Evolutionary conservation across 2,797 vertebrate genomes (phyloP), one percentile per base, ranked within the genome.

Genomic region (Acanthurus lineatus): DNA sequence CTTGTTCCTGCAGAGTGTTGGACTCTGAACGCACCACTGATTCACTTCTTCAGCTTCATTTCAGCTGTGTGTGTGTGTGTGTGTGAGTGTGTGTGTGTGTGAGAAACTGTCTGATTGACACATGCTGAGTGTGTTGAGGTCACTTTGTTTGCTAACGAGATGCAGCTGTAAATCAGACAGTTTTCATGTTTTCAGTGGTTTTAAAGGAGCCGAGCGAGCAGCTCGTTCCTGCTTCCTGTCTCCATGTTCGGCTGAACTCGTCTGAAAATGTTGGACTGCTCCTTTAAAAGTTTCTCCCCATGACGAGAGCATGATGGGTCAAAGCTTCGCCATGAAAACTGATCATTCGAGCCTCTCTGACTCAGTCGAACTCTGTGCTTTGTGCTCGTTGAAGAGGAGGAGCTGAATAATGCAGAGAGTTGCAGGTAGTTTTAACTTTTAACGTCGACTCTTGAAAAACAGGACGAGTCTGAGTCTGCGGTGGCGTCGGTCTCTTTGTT

Each of bases 21-120:
- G 45, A 48, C 45, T 48, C 61, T 49, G 38, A 60, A 60, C 58
- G 58, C 59, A 61, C 20, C 59, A 44, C 20, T 64, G 47, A 49
- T 19, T 45, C 59, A 25, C 42, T 9, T 49, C 47, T 20, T 35
- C 47, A 49, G 9, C 38, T 40, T 40, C 45, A 48, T 2, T 9
- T 53, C 52, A 53, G 20, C 9, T 53, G 25, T 56, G 22, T 32
- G 25, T 56, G 9, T 22, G 14, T 28, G 60, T 62, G 59, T 10
- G 20, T 17, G n/a, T 20, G 38, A 22, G 58, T 60, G 38, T 60
- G n/a, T 42, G 40, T 45, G 58, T 61, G 40, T 22, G n/a, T 40
- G 11, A 45, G 42, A 4, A 19, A 17, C 12, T 40, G 10, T 42
- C 19, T 59, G 19, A 56, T 56, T 6, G 35, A 19, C 9, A 38